Base-by-base conservation (phyloP, 2,888 invertebrate genomes). In the Gerosis bhagava region DNA sequence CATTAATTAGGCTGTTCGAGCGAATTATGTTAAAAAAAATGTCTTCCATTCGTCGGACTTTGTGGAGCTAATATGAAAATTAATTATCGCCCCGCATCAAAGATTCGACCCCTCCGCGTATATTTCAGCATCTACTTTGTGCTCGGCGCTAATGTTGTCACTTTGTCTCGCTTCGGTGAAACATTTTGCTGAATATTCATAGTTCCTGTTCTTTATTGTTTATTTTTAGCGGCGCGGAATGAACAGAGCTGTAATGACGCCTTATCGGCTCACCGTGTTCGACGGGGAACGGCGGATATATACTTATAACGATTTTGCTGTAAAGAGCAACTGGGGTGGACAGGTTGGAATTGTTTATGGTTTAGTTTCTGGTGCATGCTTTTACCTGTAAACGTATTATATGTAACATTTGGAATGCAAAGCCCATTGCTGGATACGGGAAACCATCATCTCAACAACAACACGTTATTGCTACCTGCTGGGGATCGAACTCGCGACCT, bases 21-120 rank as follows among this genome's bases (percentile, higher is more conserved):
- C 36, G 29, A 44, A 44, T 44, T 37, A 45, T 31, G 24, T 45
- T 45, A 35, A 22, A 44, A 44, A 41, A 44, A 29, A n/a, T 36
- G 36, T 44, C 44, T 36, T 11, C 29, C 37, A n/a, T 37, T 29
- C 24, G 36, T 28, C 36, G 16, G 24, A 37, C 24, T 37, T 37
- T 45, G 37, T 29, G 31, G 24, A 29, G 45, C 37, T 45, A 31
- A 44, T 37, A 45, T 45, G 45, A 37, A 45, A 45, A 45, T 45
- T 45, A 45, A 45, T 45, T 45, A 37, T 29, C 43, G 11, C 16
- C 26, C n/a, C 24, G 29, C 35, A 29, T 44, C 44, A 31, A 16
- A 37, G 37, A 16, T 12, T 19, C 26, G 29, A 21, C 11, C 36
- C 29, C 25, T 25, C 32, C 17, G 22, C 42, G 42, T 42, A 22